These are phyloP conservation scores for Carassius gibelio DNA, from an alignment of 2,113 vertebrate genomes.

Conservation along the genomic window DNA sequence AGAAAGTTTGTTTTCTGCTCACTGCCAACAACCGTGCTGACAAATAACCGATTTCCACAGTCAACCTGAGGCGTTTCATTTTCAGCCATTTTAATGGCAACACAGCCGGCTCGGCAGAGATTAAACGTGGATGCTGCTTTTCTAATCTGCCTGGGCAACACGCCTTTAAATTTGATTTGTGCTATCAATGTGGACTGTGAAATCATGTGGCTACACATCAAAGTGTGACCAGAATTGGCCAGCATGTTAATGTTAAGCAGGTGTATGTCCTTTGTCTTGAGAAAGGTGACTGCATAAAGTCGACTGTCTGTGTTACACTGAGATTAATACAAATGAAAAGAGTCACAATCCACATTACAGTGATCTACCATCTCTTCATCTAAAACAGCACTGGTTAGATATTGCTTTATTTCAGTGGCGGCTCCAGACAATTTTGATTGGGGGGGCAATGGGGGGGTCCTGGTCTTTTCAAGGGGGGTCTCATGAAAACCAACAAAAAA, in stretches of 20 bases:
- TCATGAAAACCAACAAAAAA: too few species aligned
- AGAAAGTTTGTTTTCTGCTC: constrained; percentile 27
- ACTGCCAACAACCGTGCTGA: constrained; percentile 28
- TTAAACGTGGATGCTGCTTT: constrained; percentile 68
- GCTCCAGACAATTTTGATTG: too few species aligned
- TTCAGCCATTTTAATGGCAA: constrained; percentile 58
- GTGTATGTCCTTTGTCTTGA: constrained; percentile 41
- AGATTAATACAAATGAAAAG: neutral
- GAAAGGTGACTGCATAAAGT: constrained; percentile 15
- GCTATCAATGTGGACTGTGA: constrained; percentile 75
- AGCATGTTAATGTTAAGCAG: constrained; percentile 72
- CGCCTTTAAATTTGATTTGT: constrained; percentile 76
- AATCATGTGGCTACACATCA: constrained; percentile 78
- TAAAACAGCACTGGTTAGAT: neutral
- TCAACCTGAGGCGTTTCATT: constrained; percentile 51
- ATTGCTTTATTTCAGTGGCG: neutral
- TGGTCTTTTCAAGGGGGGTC: too few species aligned
- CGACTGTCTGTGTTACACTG: neutral
- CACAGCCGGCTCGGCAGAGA: constrained; percentile 55
- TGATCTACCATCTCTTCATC: neutral
- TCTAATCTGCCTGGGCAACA: constrained; percentile 70
- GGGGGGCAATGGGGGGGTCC: too few species aligned
- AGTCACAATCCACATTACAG: neutral
- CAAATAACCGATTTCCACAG: constrained; percentile 46
- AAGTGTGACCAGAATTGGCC: constrained; percentile 69